Evolutionary conservation across 2,888 invertebrate species (phyloP).

Genomic region (Chironomus riparius): DNA sequence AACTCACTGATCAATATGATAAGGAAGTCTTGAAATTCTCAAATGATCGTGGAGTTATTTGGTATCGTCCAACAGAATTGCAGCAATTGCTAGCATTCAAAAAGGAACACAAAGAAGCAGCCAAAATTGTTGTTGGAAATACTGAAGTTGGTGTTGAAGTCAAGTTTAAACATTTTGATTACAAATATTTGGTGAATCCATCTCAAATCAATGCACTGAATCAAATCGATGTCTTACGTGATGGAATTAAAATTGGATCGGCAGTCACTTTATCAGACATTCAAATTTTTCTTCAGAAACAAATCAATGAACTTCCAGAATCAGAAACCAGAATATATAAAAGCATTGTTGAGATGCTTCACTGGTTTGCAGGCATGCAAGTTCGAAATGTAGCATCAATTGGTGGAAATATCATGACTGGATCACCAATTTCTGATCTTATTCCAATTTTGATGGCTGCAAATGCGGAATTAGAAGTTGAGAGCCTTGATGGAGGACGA

Average conservation of each 20-base stretch:
- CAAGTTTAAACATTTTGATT: slow-evolving; percentile 73
- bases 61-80: slow-evolving; percentile 67
- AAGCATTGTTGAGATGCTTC: slow-evolving; percentile 72
- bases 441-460: slow-evolving; percentile 86
- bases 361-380: slow-evolving; percentile 93
- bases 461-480: slow-evolving; percentile 53
- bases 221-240: slow-evolving; percentile 45
- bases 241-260: slow-evolving; percentile 66
- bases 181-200: slow-evolving; percentile 72
- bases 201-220: slow-evolving; percentile 59
- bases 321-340: slow-evolving; percentile 54
- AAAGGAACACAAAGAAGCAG: slow-evolving; percentile 48
- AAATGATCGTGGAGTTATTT: slow-evolving; percentile 49
- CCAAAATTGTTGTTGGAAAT: slow-evolving; percentile 82
- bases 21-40: slow-evolving; percentile 51
- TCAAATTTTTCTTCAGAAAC: slow-evolving; percentile 52
- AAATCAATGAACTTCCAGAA: slow-evolving; percentile 47
- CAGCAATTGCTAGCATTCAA: slow-evolving; percentile 60
- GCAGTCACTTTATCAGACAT: slow-evolving; percentile 67
- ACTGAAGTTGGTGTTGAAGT: slow-evolving; percentile 90
- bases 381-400: slow-evolving; percentile 88
- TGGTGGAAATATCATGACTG: slow-evolving; percentile 90
- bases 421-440: slow-evolving; percentile 93
- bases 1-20: slow-evolving; percentile 50
- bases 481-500: slow-evolving; percentile 47